phyloP scores from a whole-genome alignment of 92 coral and sea anemone genomes.

The Phenganax stokvisi region DNA sequence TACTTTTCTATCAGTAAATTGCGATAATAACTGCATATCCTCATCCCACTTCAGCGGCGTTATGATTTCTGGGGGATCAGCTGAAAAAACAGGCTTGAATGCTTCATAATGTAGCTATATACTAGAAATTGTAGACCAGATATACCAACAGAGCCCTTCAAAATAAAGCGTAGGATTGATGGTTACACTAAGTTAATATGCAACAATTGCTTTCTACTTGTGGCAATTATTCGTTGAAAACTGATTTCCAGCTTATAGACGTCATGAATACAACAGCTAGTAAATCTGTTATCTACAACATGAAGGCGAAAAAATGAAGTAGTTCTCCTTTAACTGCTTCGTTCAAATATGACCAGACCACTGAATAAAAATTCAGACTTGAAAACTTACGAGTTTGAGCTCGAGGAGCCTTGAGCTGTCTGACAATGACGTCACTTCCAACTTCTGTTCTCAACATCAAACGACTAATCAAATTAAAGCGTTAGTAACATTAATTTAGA shows the following conservation, averaged over 20 bases:
- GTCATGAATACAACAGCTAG: too few species aligned
- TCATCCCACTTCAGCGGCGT: conserved; percentile 90
- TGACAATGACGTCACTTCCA: conserved; percentile 73
- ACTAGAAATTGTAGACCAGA: background rate
- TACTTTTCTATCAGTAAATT: conserved; percentile 96
- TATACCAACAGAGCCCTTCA: too few species aligned
- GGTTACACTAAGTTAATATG: too few species aligned
- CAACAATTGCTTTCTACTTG: too few species aligned
- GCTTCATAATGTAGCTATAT: background rate
- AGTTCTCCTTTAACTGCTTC: too few species aligned
- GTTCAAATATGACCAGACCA: too few species aligned
- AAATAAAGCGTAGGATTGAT: too few species aligned
- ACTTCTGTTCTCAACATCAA: conserved; percentile 72
- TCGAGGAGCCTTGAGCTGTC: conserved; percentile 14
- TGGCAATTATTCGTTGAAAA: too few species aligned
- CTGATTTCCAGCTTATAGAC: too few species aligned
- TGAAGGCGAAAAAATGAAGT: too few species aligned
- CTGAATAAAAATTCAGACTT: too few species aligned
- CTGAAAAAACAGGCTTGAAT: background rate
- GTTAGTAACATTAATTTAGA: background rate
- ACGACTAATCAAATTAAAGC: conserved; percentile 51
- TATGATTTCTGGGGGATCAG: conserved; percentile 38
- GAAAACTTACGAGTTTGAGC: conserved; percentile 33
- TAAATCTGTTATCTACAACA: too few species aligned
- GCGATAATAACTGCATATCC: conserved; percentile 89